These are phyloP conservation scores for Rhinichthys osculus DNA, from an alignment of 2,797 vertebrate species.

Conservation along the genomic window DNA sequence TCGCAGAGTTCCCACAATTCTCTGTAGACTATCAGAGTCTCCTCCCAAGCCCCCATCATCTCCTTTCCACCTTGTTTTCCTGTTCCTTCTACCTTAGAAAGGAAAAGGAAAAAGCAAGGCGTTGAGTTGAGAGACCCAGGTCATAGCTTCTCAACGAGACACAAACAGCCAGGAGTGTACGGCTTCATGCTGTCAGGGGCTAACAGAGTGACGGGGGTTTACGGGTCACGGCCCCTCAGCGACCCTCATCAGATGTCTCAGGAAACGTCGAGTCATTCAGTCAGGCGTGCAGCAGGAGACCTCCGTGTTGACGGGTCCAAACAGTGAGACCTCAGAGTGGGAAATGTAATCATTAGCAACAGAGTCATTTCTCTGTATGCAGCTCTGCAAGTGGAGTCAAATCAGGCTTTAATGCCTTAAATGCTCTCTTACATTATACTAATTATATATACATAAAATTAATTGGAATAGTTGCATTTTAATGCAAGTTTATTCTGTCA, in stretches of 20 bases:
- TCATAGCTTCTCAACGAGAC: constrained; percentile 4
- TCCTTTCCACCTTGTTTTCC: constrained; percentile 59
- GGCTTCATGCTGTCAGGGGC: constrained; percentile 7
- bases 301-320: constrained; percentile 34
- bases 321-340: constrained; percentile 41
- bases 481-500: not conserved
- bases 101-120: constrained; percentile 21
- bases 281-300: constrained; percentile 15
- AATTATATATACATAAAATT: not conserved
- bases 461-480: not conserved
- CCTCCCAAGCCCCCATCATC: constrained; percentile 41
- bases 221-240: constrained; percentile 20
- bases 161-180: constrained; percentile 13
- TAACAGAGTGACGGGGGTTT: constrained; percentile 16
- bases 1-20: constrained; percentile 81
- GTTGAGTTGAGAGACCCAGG: constrained; percentile 17
- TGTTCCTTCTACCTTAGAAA: constrained; percentile 65
- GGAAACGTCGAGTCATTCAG: constrained; percentile 40
- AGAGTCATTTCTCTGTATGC: not conserved
- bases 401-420: not conserved
- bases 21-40: constrained; percentile 69
- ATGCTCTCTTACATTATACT: not conserved
- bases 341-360: constrained; percentile 38
- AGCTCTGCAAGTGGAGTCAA: not conserved
- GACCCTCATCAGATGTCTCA: constrained; percentile 45